Conservation (phyloP, 2,113 vertebrate species). For the Arenaria interpres region DNA sequence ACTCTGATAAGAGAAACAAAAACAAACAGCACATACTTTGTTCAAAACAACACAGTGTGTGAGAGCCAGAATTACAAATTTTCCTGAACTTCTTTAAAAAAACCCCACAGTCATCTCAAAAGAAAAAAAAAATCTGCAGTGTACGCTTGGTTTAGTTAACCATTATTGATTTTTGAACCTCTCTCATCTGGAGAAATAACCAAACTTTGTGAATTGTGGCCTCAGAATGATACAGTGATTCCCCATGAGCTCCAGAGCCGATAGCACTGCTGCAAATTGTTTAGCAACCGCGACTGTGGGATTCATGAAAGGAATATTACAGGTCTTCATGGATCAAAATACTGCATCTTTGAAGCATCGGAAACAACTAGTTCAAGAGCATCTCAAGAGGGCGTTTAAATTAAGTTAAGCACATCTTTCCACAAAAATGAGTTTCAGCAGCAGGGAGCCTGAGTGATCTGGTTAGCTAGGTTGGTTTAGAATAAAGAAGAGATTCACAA, state of each 20-base stretch:
- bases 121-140: neutral
- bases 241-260: neutral
- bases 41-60: neutral
- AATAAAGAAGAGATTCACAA: neutral
- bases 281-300: neutral
- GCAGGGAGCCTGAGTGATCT: neutral
- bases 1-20: neutral
- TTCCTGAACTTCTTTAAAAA: neutral
- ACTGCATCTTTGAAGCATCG: neutral
- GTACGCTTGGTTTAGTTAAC: neutral
- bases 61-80: neutral
- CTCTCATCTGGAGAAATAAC: neutral
- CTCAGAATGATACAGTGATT: neutral
- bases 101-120: neutral
- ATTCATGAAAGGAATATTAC: slow-evolving; percentile 13
- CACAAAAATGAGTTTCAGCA: neutral
- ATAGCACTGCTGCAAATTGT: neutral
- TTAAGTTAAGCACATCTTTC: neutral
- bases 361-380: slow-evolving; percentile 1
- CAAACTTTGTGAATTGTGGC: neutral
- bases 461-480: neutral
- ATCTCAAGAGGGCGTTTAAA: neutral
- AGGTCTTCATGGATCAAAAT: slow-evolving; percentile 32
- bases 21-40: neutral
- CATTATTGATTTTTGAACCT: neutral